phyloP scores from a whole-genome alignment of 2,888 invertebrate species.

The Papilio gigon region DNA sequence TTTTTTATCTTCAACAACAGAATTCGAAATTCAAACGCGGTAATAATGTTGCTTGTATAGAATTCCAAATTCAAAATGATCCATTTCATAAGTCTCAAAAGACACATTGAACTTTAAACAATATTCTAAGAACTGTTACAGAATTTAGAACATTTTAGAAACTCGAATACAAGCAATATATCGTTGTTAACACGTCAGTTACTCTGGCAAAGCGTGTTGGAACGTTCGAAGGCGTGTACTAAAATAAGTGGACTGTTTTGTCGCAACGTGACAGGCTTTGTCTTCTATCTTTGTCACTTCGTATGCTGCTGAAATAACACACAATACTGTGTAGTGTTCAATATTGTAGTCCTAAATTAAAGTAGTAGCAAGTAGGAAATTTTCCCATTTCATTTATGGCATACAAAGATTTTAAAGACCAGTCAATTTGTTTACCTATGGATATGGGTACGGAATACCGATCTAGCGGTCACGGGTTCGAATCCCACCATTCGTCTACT shows the following conservation, averaged over 20 bases:
- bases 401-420: background rate
- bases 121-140: background rate
- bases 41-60: no score
- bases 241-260: background rate
- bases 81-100: no score
- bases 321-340: background rate
- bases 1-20: no score
- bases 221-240: background rate
- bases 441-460: no score
- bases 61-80: no score
- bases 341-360: background rate
- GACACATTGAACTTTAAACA: no score
- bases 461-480: no score
- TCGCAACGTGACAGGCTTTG: background rate
- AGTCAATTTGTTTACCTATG: no score
- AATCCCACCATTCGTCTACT: no score
- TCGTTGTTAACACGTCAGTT: slow-evolving; percentile 6
- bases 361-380: background rate
- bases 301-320: background rate
- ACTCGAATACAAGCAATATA: slow-evolving; percentile 5
- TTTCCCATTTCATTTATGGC: background rate
- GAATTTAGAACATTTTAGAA: background rate
- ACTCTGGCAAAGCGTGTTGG: slow-evolving; percentile 1
- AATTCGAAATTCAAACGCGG: no score
- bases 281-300: background rate